A percentile compares a stretch with the other conserved stretches of the same genome.
Evolutionary conservation across 1,140 invertebrate species (phyloP).

Genomic region (Macrotrachela quadricornifera): DNA sequence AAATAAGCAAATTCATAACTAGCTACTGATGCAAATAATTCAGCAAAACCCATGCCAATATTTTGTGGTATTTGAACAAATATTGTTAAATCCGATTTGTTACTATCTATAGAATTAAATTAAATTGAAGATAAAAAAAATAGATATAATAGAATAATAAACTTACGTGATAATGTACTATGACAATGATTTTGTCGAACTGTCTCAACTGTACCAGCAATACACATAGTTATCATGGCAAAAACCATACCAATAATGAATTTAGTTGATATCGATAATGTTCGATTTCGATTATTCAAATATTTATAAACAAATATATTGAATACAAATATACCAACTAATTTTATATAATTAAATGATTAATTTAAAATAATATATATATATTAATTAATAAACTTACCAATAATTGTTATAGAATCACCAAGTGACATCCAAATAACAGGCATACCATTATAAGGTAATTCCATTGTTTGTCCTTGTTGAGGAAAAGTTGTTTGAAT

Average conservation of each 20-base stretch:
- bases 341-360: too few species aligned
- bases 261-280: not conserved
- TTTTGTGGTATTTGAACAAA: slow-evolving; percentile 30
- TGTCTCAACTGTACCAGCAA: slow-evolving; percentile 1
- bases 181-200: not conserved
- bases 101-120: slow-evolving; percentile 21
- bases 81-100: slow-evolving; percentile 22
- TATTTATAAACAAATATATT: too few species aligned
- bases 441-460: too few species aligned
- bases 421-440: too few species aligned
- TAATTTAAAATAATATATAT: too few species aligned
- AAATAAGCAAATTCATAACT: slow-evolving; percentile 36
- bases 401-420: too few species aligned
- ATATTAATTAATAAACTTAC: too few species aligned
- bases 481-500: not conserved
- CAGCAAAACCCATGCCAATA: slow-evolving; percentile 24
- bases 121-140: slow-evolving; percentile 11
- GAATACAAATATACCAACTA: too few species aligned
- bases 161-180: not conserved
- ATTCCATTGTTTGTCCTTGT: not conserved
- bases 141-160: not conserved
- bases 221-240: not conserved
- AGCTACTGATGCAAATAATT: slow-evolving; percentile 22
- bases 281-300: too few species aligned
- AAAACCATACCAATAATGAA: slow-evolving; percentile 6